These are phyloP conservation scores for Hystrix brachyura DNA, from an alignment of 2,113 vertebrate species.

Conservation along the genomic window DNA sequence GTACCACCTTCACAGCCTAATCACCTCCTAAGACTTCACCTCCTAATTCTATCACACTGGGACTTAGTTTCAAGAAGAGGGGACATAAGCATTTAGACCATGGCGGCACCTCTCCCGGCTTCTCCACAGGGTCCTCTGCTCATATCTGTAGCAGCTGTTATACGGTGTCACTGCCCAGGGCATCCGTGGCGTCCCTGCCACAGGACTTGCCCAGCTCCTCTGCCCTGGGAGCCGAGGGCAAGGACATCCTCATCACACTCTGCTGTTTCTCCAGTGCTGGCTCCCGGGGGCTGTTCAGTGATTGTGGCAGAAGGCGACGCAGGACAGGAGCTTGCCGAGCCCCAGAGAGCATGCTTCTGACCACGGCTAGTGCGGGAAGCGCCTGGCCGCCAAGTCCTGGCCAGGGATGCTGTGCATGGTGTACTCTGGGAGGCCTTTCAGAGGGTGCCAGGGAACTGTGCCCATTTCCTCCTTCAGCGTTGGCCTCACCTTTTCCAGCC, in stretches of 20 bases:
- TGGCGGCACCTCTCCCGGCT: neutral
- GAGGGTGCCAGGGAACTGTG: neutral
- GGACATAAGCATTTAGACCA: too few species aligned
- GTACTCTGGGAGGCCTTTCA: neutral
- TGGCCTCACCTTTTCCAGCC: neutral
- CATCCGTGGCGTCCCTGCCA: fast-evolving
- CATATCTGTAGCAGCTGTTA: neutral
- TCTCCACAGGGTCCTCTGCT: too few species aligned
- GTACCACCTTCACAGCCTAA: neutral
- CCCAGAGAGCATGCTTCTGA: neutral
- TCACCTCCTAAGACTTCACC: neutral
- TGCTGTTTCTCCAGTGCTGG: fast-evolving
- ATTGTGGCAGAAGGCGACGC: neutral
- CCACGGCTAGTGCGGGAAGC: neutral
- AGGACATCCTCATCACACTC: neutral
- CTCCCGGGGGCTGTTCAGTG: neutral
- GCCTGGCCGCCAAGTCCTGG: fast-evolving
- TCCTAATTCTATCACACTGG: neutral
- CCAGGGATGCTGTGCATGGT: neutral
- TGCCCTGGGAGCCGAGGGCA: too few species aligned
- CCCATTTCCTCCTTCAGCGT: neutral
- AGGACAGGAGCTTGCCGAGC: neutral
- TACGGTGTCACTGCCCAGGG: fast-evolving
- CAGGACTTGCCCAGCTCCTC: fast-evolving
- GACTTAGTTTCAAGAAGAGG: too few species aligned